Conservation (phyloP, 1,140 invertebrate species). For the Cydia pomonella region DNA sequence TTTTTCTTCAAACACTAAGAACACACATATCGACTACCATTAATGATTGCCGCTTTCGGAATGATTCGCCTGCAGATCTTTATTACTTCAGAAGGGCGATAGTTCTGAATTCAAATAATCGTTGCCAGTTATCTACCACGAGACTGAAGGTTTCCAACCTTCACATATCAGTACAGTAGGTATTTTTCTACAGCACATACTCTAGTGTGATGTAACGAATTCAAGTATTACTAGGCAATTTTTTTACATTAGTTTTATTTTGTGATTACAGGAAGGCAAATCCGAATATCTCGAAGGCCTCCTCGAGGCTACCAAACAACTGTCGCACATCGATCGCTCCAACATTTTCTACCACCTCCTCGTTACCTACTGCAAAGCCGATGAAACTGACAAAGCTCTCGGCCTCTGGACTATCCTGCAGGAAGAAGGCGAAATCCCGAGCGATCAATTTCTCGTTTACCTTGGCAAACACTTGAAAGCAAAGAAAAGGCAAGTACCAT, state of each 20-base stretch:
- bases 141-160: too few relatives aligned
- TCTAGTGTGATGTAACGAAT: not conserved
- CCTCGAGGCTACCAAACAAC: slow-evolving; percentile 87
- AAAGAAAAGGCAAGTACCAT: slow-evolving; percentile 85
- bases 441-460: slow-evolving; percentile 84
- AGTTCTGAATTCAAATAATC: too few relatives aligned
- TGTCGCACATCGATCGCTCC: slow-evolving; percentile 87
- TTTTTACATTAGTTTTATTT: not conserved
- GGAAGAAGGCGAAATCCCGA: slow-evolving; percentile 88
- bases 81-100: too few relatives aligned
- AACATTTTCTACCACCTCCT: slow-evolving; percentile 88
- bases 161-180: too few relatives aligned
- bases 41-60: too few relatives aligned
- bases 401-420: slow-evolving; percentile 90
- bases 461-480: slow-evolving; percentile 85
- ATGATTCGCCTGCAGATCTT: too few relatives aligned
- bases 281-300: slow-evolving; percentile 86
- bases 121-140: too few relatives aligned
- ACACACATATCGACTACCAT: too few relatives aligned
- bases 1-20: too few relatives aligned
- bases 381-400: slow-evolving; percentile 87
- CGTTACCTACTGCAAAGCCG: slow-evolving; percentile 84
- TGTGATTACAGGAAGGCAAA: slow-evolving; percentile 81
- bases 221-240: too few relatives aligned
- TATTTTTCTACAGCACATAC: too few relatives aligned